Percentiles rank a stretch among this genome's conserved stretches.
Evolutionary conservation across 2,113 vertebrate genomes (phyloP).

Genomic region (Gambusia affinis): DNA sequence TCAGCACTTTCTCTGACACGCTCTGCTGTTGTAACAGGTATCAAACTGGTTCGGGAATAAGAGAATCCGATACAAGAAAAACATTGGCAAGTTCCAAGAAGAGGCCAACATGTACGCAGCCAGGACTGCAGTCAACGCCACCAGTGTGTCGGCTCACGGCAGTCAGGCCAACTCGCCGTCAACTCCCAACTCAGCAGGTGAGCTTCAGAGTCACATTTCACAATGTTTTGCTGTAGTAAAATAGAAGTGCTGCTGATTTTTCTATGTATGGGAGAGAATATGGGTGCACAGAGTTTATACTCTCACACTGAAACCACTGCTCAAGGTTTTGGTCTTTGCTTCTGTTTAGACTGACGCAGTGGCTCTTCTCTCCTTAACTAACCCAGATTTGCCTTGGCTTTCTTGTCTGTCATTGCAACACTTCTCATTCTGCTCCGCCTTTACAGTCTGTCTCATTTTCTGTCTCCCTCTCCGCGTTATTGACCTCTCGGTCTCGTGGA

Average conservation of each 20-base stretch:
- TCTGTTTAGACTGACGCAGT: conserved; percentile 23
- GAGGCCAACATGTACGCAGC: conserved; percentile 99
- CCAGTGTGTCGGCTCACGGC: conserved; percentile 96
- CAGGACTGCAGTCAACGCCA: conserved; percentile 95
- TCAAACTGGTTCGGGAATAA: conserved; percentile 99
- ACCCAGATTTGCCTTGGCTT: conserved; percentile 30
- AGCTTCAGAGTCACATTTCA: conserved; percentile 55
- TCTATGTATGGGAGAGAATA: not conserved
- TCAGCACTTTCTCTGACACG: not conserved
- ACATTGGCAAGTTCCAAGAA: conserved; percentile 99
- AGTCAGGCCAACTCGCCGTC: conserved; percentile 99
- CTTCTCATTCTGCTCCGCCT: conserved; percentile 29
- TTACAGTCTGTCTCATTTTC: conserved; percentile 6
- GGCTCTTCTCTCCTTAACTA: conserved; percentile 27
- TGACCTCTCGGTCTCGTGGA: conserved; percentile 74
- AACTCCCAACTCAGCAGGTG: conserved; percentile 98
- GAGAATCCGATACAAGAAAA: conserved; percentile 99
- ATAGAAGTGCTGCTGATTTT: not conserved
- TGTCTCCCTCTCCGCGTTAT: conserved; percentile 58
- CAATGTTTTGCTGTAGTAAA: not conserved
- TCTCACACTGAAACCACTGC: conserved; percentile 12
- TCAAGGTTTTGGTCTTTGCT: conserved; percentile 59
- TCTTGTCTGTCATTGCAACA: conserved; percentile 21
- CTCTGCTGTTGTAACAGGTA: conserved; percentile 81
- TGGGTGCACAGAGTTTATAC: no score